These are phyloP conservation scores for Orthosia cruda DNA, from an alignment of 2,888 invertebrate species.

Conservation along the genomic window DNA sequence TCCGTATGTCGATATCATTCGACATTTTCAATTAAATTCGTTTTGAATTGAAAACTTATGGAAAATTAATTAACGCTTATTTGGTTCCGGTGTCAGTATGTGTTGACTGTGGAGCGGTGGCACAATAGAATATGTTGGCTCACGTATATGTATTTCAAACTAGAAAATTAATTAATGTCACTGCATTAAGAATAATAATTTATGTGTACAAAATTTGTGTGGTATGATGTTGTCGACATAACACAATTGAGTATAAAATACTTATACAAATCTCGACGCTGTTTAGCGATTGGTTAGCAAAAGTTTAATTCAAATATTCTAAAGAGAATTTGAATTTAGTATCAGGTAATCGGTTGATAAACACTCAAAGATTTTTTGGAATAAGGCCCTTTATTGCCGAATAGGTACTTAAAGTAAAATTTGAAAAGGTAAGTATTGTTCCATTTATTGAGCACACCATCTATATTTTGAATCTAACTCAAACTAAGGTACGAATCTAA, in stretches of 20 bases:
- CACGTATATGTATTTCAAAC: neutral
- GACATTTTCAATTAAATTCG: constrained; percentile 32
- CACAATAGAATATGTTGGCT: too few relatives aligned
- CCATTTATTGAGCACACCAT: neutral
- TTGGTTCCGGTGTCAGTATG: neutral
- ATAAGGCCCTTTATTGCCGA: too few relatives aligned
- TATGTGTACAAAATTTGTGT: neutral
- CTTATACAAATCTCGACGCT: too few relatives aligned
- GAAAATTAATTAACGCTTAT: constrained; percentile 19
- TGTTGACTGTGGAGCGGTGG: neutral
- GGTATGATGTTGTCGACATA: neutral
- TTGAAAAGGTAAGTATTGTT: neutral
- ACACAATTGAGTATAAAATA: neutral
- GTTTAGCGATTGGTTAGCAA: too few relatives aligned
- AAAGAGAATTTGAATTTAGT: too few relatives aligned
- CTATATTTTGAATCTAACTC: neutral
- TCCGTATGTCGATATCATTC: constrained; percentile 33
- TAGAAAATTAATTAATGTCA: neutral
- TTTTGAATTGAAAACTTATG: constrained; percentile 13
- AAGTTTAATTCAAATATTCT: too few relatives aligned
- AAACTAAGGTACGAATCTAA: too few relatives aligned
- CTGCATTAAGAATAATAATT: neutral
- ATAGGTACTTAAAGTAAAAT: too few relatives aligned
- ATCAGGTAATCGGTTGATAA: too few relatives aligned
- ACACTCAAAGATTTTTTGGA: too few relatives aligned